Conservation (phyloP, 1,140 invertebrate genomes). For the Harpegnathos saltator region DNA sequence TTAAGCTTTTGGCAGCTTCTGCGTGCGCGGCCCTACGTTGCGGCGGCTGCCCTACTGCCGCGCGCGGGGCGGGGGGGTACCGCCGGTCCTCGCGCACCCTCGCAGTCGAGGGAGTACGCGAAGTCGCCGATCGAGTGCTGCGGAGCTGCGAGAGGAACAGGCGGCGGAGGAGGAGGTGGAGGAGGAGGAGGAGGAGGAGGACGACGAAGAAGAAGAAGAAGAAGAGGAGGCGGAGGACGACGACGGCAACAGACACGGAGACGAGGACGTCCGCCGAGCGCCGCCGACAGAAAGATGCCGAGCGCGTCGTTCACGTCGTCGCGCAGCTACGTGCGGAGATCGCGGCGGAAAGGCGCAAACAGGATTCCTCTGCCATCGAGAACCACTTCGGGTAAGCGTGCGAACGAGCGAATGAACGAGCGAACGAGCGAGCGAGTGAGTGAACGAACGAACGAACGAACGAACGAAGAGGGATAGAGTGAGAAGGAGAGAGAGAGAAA, state of each 20-base stretch:
- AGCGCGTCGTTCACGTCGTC: slow-evolving; percentile 95
- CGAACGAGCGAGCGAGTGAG: neutral
- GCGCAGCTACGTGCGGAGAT: slow-evolving; percentile 94
- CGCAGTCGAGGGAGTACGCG: slow-evolving; percentile 13
- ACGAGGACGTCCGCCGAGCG: slow-evolving; percentile 58
- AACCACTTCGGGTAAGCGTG: slow-evolving; percentile 89
- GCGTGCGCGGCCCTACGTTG: slow-evolving; percentile 13
- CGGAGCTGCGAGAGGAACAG: slow-evolving; percentile 5
- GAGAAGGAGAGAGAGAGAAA: neutral
- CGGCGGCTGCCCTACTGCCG: slow-evolving; percentile 31
- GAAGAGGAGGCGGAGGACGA: slow-evolving; percentile 8
- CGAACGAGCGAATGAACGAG: slow-evolving; percentile 76
- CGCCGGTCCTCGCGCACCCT: slow-evolving; percentile 5
- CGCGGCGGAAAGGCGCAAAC: slow-evolving; percentile 93
- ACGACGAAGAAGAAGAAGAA: slow-evolving; percentile 1
- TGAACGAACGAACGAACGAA: slow-evolving; percentile 7
- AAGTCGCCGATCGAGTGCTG: slow-evolving; percentile 17
- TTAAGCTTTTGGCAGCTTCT: slow-evolving; percentile 36
- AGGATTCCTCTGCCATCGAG: slow-evolving; percentile 93
- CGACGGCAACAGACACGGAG: slow-evolving; percentile 45
- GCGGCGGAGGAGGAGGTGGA: neutral
- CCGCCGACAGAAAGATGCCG: slow-evolving; percentile 90
- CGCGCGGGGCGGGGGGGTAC: slow-evolving; percentile 22
- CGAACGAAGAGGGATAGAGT: neutral
- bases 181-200: neutral